Base-by-base conservation (phyloP, 2,888 invertebrate genomes). In the Cantharis rufa region DNA sequence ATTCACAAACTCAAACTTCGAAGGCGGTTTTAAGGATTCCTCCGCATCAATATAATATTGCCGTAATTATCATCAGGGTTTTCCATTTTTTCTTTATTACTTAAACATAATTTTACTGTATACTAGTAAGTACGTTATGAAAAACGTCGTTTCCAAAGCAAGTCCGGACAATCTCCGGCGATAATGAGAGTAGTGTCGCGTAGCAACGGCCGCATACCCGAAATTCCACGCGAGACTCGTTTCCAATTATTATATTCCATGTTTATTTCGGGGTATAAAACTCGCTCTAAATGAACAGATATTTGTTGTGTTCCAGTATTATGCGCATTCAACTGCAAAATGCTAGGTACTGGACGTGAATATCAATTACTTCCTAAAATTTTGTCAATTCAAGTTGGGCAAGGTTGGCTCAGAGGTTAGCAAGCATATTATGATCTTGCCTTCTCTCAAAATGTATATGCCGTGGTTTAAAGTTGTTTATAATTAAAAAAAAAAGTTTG, bases 221-320 rank as follows among this genome's bases (percentile, higher is more conserved):
- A 81, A 80, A 85, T 85, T 85, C 86, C 84, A 81, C 76, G 76
- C 82, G 81, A 83, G 83, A 81, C 83, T 81, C 82, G 82, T 81
- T 81, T 81, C 82, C 84, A 84, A 85, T 86, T 85, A 86, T 85
- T 83, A 84, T 84, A 82, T 84, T 83, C 84, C 82, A 83, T 85
- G 85, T 86, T 86, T 86, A 85, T 85, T 85, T 83, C 86, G 79
- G 83, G 80, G 81, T 79, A 81, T 81, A 82, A 82, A 81, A 81
- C 80, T 81, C 72, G 81, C 77, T 80, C 76, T 74, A 83, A 83
- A 83, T 82, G 83, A 82, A 82, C 83, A 81, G 82, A 85, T 85
- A 86, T 85, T 77, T 84, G 84, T 85, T 84, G 83, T 84, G 81
- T 81, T 83, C 82, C 81, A 81, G 76, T 69, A 78, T 76, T 80